Evolutionary conservation across 2,113 vertebrate genomes (phyloP), one percentile per base, ranked within the genome.

Genomic region (Ginglymostoma cirratum): DNA sequence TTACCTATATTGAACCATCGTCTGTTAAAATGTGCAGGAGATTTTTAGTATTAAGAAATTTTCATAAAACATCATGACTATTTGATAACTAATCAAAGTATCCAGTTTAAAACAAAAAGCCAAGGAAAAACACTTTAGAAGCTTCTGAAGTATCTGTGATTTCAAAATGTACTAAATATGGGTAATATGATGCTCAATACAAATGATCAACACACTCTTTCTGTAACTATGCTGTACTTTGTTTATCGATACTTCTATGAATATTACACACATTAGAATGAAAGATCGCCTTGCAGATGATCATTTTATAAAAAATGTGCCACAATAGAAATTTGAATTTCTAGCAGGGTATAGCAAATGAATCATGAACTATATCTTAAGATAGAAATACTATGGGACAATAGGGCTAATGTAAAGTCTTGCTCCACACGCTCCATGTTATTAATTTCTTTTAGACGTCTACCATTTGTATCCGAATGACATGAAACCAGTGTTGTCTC

Each of bases 171-270:
- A 19, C 15, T 42, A n/a, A 38, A 38, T 93, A 66, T 66, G 55
- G 30, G 5, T 3, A 17, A 34, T 30, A 90, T 5, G 15, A 19
- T 19, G 10, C 87, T 65, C 55, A 92, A 65, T 65, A 65, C 34
- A 93, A 93, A 93, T 93, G 55, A 93, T 93, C 89, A 93, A 10
- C 89, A 93, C 89, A 93, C 89, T 66, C 52, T 61, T 92, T 65
- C 89, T 67, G 61, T 93, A 93, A 93, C 7, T 67, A 38, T 93
- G 30, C 17, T 92, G 55, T 66, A 66, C 61, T 83, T 83, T 83
- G 38, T 15, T 92, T 66, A 66, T 92, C 38, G 89, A 92, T 92
- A 66, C 34, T 66, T 93, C 89, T n/a, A 38, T 93, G 61, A 93
- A 66, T 67, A 93, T 38, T n/a, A 65, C 55, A 34, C n/a, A 55